Percentiles rank a stretch among this genome's conserved stretches.
Conservation (phyloP, 2,797 vertebrate species). For the Chelmon rostratus region DNA sequence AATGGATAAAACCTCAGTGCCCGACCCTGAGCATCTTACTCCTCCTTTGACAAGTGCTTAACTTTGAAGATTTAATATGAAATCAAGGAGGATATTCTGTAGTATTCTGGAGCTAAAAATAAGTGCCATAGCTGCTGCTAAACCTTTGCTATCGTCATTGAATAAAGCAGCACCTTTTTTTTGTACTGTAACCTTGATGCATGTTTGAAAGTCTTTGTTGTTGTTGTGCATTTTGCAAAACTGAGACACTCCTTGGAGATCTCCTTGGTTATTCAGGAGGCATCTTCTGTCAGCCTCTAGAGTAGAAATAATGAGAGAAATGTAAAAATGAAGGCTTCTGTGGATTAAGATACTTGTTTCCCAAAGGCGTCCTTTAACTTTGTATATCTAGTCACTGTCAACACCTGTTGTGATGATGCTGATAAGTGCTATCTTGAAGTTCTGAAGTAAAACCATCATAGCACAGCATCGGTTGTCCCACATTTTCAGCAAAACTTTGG, state of each 20-base stretch:
- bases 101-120: slow-evolving; percentile 11
- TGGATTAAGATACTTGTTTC: background rate
- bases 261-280: slow-evolving; percentile 5
- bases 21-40: background rate
- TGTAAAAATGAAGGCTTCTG: background rate
- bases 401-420: slow-evolving; percentile 12
- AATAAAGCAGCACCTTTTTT: slow-evolving; percentile 6
- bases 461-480: background rate
- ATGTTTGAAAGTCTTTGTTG: background rate
- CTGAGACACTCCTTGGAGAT: slow-evolving; percentile 13
- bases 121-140: background rate
- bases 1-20: slow-evolving; percentile 8
- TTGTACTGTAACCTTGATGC: slow-evolving; percentile 2
- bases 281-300: background rate
- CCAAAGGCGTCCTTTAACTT: slow-evolving; percentile 8
- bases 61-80: slow-evolving; percentile 20
- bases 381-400: background rate
- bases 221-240: slow-evolving; percentile 14
- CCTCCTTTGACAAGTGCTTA: slow-evolving; percentile 7
- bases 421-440: background rate
- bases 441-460: background rate
- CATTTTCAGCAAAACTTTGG: background rate
- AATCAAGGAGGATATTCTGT: slow-evolving; percentile 8
- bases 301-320: slow-evolving; percentile 8
- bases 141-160: background rate